A percentile compares a stretch with the other conserved stretches of the same genome.
Evolutionary conservation across 2,113 vertebrate genomes (phyloP).

Genomic region (Papio anubis): DNA sequence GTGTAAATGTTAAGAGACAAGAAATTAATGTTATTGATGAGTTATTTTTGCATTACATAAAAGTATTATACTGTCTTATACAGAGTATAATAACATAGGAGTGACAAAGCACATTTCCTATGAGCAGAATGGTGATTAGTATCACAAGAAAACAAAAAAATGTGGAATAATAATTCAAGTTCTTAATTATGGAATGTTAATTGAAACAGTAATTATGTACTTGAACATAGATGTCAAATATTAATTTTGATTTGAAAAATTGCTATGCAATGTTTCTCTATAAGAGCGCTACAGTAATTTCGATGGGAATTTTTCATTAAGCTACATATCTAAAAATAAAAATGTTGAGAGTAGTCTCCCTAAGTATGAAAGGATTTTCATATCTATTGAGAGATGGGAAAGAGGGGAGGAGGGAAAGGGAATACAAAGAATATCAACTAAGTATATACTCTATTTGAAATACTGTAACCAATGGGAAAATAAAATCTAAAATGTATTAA

Average conservation of each 20-base stretch:
- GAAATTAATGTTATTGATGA: background rate
- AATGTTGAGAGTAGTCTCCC: background rate
- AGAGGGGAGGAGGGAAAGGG: fast-evolving
- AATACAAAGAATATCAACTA: background rate
- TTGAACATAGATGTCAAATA: background rate
- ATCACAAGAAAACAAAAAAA: background rate
- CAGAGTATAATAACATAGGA: slow-evolving; percentile 38
- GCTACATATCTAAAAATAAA: background rate
- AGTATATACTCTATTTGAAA: background rate
- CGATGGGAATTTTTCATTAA: background rate
- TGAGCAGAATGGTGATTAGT: slow-evolving; percentile 35
- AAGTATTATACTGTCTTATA: slow-evolving; percentile 38
- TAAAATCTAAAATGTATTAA: background rate
- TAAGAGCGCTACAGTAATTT: background rate
- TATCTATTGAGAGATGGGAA: background rate
- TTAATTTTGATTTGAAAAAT: background rate
- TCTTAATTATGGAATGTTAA: slow-evolving; percentile 29
- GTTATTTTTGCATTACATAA: background rate
- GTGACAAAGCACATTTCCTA: slow-evolving; percentile 57
- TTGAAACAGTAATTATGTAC: background rate
- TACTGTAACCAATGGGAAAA: background rate
- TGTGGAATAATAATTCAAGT: slow-evolving; percentile 48
- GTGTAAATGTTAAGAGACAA: slow-evolving; percentile 76
- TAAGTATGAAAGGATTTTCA: background rate
- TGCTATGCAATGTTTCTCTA: background rate